phyloP scores from a whole-genome alignment of 2,113 vertebrate genomes.

The Hippotragus niger region DNA sequence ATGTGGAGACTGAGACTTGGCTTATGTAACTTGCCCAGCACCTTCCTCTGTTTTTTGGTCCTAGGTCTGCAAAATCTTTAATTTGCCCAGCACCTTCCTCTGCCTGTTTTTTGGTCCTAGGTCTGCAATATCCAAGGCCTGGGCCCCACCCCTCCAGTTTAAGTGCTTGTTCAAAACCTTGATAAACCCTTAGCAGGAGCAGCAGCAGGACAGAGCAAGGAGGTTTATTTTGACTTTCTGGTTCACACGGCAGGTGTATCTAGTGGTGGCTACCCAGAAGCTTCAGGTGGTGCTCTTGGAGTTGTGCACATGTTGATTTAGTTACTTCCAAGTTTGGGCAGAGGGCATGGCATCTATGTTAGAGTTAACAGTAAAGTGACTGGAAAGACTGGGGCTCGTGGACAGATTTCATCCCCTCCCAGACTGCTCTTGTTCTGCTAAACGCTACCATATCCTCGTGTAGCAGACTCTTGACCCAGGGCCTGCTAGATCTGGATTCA shows the following conservation, averaged over 20 bases:
- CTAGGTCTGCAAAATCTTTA: too few species aligned
- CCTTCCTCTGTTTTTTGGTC: not conserved
- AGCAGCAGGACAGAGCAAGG: not conserved
- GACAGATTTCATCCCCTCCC: not conserved
- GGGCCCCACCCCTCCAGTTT: accelerated
- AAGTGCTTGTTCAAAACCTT: not conserved
- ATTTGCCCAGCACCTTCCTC: not conserved
- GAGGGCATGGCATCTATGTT: not conserved
- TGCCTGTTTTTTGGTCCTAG: not conserved
- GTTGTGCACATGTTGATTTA: accelerated
- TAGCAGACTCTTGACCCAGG: not conserved
- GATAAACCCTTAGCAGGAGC: not conserved
- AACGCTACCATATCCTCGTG: accelerated
- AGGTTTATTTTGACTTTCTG: not conserved
- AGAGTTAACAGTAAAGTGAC: accelerated
- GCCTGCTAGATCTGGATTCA: not conserved
- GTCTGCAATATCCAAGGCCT: accelerated
- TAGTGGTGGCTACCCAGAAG: accelerated
- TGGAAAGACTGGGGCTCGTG: not conserved
- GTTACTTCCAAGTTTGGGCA: not conserved
- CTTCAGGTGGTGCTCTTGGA: not conserved
- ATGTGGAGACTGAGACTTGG: not conserved
- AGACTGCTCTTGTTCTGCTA: not conserved
- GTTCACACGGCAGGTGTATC: accelerated
- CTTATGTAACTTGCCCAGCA: not conserved